A percentile compares a stretch with the other conserved stretches of the same genome.
phyloP scores from a whole-genome alignment of 2,888 invertebrate species.

The Drosophila nr. fundita region DNA sequence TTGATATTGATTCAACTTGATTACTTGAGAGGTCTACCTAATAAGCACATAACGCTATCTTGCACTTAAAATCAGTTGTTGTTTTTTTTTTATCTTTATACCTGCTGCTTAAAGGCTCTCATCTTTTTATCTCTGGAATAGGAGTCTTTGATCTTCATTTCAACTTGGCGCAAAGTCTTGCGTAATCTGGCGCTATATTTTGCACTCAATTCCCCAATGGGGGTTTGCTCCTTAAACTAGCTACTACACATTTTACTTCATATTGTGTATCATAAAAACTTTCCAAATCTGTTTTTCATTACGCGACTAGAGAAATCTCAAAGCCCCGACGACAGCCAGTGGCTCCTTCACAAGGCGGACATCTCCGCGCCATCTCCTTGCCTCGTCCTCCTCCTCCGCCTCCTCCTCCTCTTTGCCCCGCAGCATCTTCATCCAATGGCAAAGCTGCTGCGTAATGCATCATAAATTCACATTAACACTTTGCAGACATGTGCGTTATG shows the following conservation, averaged over 20 bases:
- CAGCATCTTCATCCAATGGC: constrained; percentile 41
- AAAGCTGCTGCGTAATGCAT: constrained; percentile 71
- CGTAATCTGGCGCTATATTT: constrained; percentile 25
- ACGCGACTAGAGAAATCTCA: constrained; percentile 54
- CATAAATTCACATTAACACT: constrained; percentile 80
- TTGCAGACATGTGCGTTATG: constrained; percentile 78
- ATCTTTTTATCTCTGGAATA: neutral
- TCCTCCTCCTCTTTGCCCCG: neutral
- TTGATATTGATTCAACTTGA: neutral
- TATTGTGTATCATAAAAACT: constrained; percentile 68
- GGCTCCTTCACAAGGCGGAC: neutral
- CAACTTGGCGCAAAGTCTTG: constrained; percentile 7
- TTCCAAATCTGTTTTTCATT: constrained; percentile 78
- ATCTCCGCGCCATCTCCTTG: constrained; percentile 13
- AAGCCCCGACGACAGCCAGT: constrained; percentile 41
- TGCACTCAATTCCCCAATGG: constrained; percentile 25
- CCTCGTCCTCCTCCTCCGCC: neutral
- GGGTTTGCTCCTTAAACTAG: constrained; percentile 51
- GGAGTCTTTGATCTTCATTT: constrained; percentile 30
- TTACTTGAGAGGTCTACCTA: too few species aligned
- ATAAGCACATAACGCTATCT: neutral
- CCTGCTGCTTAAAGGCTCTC: neutral
- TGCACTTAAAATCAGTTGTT: neutral
- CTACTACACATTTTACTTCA: constrained; percentile 35
- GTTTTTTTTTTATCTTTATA: neutral